phyloP scores from a whole-genome alignment of 2,113 vertebrate genomes.

The Lepidiolamprologus cunningtoni region DNA sequence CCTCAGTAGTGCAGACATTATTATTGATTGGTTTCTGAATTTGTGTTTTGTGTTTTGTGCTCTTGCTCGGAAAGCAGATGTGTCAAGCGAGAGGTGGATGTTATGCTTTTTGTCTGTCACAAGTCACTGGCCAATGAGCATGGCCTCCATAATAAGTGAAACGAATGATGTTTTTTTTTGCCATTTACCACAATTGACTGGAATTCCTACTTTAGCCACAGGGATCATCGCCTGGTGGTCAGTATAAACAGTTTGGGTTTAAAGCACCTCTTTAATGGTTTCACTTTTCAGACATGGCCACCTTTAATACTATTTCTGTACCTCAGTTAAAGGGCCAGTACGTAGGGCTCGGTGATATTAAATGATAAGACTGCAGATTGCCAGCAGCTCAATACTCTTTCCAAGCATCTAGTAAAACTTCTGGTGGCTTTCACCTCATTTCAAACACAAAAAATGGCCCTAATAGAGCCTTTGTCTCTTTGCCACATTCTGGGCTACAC shows the following conservation, averaged over 20 bases:
- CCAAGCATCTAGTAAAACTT: background rate
- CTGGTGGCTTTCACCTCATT: background rate
- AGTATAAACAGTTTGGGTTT: background rate
- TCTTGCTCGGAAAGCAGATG: background rate
- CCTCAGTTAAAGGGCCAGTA: background rate
- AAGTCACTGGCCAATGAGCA: background rate
- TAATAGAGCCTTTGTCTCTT: background rate
- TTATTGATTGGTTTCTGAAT: background rate
- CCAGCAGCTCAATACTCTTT: background rate
- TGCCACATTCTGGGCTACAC: background rate
- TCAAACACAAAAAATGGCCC: background rate
- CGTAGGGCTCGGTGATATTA: background rate
- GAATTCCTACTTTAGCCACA: background rate
- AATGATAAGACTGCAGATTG: background rate
- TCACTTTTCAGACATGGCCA: background rate
- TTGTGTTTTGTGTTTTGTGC: background rate
- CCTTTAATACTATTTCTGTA: background rate
- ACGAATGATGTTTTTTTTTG: accelerated
- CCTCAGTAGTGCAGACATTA: background rate
- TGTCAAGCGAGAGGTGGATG: background rate
- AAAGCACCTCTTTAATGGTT: background rate
- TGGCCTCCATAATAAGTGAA: background rate
- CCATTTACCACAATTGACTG: background rate
- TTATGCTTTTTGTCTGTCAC: background rate
- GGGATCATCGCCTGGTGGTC: background rate